These are phyloP conservation scores for Psylliodes chrysocephalus DNA, from an alignment of 2,888 invertebrate genomes.

Conservation along the genomic window DNA sequence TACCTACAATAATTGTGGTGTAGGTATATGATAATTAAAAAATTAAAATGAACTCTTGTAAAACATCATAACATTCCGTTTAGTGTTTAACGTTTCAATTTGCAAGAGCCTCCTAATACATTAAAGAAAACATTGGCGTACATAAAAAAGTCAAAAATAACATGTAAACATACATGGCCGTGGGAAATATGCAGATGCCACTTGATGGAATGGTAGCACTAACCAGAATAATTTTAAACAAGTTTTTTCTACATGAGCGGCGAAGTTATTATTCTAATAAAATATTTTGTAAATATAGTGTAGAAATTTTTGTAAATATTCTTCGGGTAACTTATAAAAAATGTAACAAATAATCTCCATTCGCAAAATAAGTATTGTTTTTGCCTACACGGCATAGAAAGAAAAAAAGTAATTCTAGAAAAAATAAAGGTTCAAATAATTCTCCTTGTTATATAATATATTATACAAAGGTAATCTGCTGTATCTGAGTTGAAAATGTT, in stretches of 20 bases:
- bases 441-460: too few relatives aligned
- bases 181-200: slow-evolving; percentile 43
- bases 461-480: too few relatives aligned
- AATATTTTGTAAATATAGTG: background rate
- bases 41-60: background rate
- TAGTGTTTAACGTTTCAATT: slow-evolving; percentile 35
- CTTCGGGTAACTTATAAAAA: background rate
- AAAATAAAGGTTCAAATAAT: too few relatives aligned
- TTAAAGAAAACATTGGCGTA: slow-evolving; percentile 39
- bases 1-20: background rate
- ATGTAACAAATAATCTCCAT: background rate
- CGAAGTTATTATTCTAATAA: background rate
- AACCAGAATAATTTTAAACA: slow-evolving; percentile 28
- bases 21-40: slow-evolving; percentile 7
- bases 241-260: slow-evolving; percentile 15
- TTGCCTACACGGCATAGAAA: too few relatives aligned
- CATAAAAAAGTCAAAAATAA: slow-evolving; percentile 35
- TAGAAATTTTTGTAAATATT: background rate
- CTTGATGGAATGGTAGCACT: slow-evolving; percentile 36
- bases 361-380: background rate
- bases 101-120: slow-evolving; percentile 33
- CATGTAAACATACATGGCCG: slow-evolving; percentile 39
- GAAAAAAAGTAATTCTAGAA: too few relatives aligned
- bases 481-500: too few relatives aligned
- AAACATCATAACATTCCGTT: background rate